Percentiles rank a stretch among this genome's conserved stretches.
Conservation (phyloP, 2,113 vertebrate species). For the Butorides virescens region DNA sequence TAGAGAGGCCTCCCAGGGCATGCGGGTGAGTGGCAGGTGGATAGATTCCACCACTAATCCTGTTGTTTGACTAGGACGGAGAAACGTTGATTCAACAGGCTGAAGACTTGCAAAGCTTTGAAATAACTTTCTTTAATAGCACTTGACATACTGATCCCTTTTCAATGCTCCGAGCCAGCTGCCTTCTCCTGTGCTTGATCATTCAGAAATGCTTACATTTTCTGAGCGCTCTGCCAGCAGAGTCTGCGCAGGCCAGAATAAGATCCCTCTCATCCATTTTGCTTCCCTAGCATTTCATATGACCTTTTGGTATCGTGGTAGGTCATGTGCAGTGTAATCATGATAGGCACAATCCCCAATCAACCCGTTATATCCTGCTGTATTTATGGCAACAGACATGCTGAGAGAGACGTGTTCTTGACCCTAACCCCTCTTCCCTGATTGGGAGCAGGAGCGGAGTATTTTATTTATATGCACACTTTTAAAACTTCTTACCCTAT, state of each 20-base stretch:
- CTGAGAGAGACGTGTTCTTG: not conserved
- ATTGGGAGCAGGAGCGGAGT: not conserved
- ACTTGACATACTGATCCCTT: conserved; percentile 32
- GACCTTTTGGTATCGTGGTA: not conserved
- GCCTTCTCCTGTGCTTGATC: not conserved
- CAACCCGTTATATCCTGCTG: not conserved
- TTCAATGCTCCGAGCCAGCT: not conserved
- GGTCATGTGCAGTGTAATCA: not conserved
- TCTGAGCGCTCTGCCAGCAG: not conserved
- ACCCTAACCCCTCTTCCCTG: not conserved
- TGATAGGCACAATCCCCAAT: not conserved
- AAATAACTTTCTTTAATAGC: conserved; percentile 50
- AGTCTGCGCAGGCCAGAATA: not conserved
- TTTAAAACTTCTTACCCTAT: not conserved
- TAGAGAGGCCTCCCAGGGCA: not conserved
- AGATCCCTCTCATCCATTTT: not conserved
- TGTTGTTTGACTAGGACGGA: conserved; percentile 8
- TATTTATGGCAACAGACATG: not conserved
- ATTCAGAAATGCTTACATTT: not conserved
- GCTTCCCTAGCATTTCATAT: not conserved
- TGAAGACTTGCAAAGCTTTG: conserved; percentile 24
- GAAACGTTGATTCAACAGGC: conserved; percentile 49
- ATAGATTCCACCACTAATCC: conserved; percentile 28
- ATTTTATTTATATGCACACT: not conserved
- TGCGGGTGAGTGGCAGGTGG: not conserved